These are phyloP conservation scores for Sitodiplosis mosellana DNA, from an alignment of 1,140 invertebrate genomes.

Conservation along the genomic window DNA sequence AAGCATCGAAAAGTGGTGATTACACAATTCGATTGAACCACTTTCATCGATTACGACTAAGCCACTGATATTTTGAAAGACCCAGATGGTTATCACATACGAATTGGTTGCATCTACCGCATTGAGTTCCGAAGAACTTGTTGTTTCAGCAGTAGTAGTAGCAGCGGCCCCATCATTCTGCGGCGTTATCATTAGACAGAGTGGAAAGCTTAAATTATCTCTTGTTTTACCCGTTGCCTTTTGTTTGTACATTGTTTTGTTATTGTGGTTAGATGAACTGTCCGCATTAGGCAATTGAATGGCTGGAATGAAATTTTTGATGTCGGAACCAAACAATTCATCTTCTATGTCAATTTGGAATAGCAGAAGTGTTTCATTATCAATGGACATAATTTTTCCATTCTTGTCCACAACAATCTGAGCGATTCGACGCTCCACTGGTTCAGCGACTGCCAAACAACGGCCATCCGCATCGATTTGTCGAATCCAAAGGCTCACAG, in stretches of 20 bases:
- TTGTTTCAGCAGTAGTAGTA: constrained; percentile 11
- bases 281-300: constrained; percentile 29
- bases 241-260: constrained; percentile 33
- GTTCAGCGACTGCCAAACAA: constrained; percentile 42
- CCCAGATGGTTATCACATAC: constrained; percentile 29
- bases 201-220: constrained; percentile 38
- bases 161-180: constrained; percentile 7
- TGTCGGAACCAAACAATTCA: constrained; percentile 27
- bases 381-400: constrained; percentile 27
- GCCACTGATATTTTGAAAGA: constrained; percentile 48
- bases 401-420: constrained; percentile 25
- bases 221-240: constrained; percentile 39
- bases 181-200: constrained; percentile 35
- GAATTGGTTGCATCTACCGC: constrained; percentile 6
- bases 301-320: constrained; percentile 29
- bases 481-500: constrained; percentile 42
- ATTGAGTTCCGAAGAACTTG: background rate
- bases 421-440: constrained; percentile 30
- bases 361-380: constrained; percentile 26
- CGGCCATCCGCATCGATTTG: constrained; percentile 34
- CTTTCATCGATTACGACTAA: constrained; percentile 37
- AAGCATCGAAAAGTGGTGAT: constrained; percentile 43
- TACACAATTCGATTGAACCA: constrained; percentile 41
- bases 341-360: constrained; percentile 30
- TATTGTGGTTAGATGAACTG: constrained; percentile 13